Evolutionary conservation across 1,140 invertebrate species (phyloP).

Genomic region (Drosophila bifasciata): DNA sequence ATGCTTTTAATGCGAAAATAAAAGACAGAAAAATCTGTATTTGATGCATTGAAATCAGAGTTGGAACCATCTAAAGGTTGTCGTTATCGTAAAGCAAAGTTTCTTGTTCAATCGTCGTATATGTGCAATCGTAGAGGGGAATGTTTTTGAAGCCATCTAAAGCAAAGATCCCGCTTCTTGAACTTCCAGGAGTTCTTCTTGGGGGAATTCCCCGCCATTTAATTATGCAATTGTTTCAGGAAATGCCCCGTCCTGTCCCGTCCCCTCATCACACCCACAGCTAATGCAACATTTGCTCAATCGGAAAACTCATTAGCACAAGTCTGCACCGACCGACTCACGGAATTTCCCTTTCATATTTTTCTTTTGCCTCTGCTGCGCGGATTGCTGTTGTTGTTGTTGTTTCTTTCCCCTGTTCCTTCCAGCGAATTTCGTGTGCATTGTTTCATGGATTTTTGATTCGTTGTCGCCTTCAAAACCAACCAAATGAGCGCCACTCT

Average conservation of each 20-base stretch:
- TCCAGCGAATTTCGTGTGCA: constrained; percentile 62
- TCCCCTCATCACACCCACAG: not conserved
- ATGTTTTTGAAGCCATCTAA: too few species aligned
- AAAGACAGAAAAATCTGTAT: not conserved
- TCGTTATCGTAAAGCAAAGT: too few species aligned
- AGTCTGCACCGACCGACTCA: too few species aligned
- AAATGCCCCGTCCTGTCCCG: not conserved
- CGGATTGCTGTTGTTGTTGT: constrained; percentile 2
- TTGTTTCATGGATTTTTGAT: constrained; percentile 75
- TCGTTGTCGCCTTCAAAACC: constrained; percentile 60
- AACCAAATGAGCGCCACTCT: constrained; percentile 61
- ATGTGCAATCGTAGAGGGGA: too few species aligned
- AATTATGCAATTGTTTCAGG: constrained; percentile 37
- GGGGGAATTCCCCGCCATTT: constrained; percentile 16
- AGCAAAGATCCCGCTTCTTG: too few species aligned
- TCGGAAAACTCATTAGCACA: constrained; percentile 45
- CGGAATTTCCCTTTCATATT: constrained; percentile 1
- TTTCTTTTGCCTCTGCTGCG: not conserved
- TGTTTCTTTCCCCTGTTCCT: constrained; percentile 15
- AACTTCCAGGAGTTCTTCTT: constrained; percentile 2
- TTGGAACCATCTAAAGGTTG: too few species aligned
- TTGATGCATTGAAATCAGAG: constrained; percentile 1
- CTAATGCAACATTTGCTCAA: constrained; percentile 43
- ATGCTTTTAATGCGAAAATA: constrained; percentile 15
- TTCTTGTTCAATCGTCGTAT: too few species aligned